A percentile compares a stretch with the other conserved stretches of the same genome.
Conservation (phyloP, 37 sponge, comb jelly and placozoan species). For the Theonella swinhoei region DNA sequence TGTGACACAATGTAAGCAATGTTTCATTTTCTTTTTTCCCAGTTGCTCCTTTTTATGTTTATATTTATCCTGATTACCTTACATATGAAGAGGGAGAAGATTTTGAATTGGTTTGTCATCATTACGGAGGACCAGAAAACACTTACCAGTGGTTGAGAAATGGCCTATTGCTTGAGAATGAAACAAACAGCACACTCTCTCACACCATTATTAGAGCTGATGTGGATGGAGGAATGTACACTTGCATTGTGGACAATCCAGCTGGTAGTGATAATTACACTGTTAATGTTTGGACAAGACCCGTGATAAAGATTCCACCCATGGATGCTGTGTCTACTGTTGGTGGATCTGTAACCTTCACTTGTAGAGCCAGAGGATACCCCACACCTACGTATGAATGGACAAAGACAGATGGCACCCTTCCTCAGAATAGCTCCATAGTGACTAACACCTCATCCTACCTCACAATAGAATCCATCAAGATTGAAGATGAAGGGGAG, state of each 20-base stretch:
- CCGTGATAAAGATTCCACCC: slow-evolving; percentile 24
- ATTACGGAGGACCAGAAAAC: slow-evolving; percentile 21
- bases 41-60: no score
- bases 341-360: slow-evolving; percentile 15
- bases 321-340: not conserved
- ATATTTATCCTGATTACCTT: no score
- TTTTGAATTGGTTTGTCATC: slow-evolving; percentile 6
- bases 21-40: no score
- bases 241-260: slow-evolving; percentile 58
- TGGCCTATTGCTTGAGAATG: not conserved
- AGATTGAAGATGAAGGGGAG: not conserved
- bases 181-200: not conserved
- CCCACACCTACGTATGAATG: slow-evolving; percentile 38
- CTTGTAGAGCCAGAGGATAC: slow-evolving; percentile 33
- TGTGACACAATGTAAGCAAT: no score
- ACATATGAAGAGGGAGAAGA: slow-evolving; percentile 3
- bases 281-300: slow-evolving; percentile 16
- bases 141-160: not conserved
- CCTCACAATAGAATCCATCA: not conserved
- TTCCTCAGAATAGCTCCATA: not conserved
- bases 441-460: not conserved
- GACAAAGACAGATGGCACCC: slow-evolving; percentile 17
- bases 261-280: slow-evolving; percentile 46
- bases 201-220: not conserved
- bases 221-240: slow-evolving; percentile 45